Evolutionary conservation across 2,113 vertebrate species (phyloP).

Genomic region (Egretta garzetta): DNA sequence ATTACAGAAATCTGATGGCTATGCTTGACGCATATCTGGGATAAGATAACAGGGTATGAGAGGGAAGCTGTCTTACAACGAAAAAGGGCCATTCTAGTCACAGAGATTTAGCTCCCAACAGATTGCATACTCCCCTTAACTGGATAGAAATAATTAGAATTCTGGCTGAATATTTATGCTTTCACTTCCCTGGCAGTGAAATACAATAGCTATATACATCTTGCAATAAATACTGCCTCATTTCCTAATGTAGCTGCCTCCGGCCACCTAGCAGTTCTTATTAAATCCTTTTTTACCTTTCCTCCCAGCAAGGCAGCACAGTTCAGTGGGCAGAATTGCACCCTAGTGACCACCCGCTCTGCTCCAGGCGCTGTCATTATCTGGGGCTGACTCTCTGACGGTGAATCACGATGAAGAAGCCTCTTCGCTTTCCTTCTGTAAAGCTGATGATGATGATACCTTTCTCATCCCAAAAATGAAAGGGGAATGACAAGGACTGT

Average conservation of each 20-base stretch:
- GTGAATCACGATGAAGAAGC: background rate
- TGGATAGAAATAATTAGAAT: background rate
- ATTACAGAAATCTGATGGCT: background rate
- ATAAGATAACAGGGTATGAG: background rate
- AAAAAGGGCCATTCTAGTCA: background rate
- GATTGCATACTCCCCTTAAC: background rate
- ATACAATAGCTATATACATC: background rate
- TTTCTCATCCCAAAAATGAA: background rate
- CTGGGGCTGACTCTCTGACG: background rate
- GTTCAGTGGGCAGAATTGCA: background rate
- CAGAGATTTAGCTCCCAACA: background rate
- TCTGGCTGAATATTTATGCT: background rate
- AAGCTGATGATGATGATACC: background rate
- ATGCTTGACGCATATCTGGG: background rate
- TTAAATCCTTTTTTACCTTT: background rate
- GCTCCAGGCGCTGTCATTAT: accelerated
- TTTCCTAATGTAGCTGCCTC: background rate
- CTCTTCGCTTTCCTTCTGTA: background rate
- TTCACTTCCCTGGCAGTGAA: background rate
- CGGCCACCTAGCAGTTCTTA: background rate
- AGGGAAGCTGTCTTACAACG: background rate
- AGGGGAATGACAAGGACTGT: background rate
- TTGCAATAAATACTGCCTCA: background rate
- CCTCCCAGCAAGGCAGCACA: background rate
- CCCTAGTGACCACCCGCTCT: background rate